Evolutionary conservation across 2,113 vertebrate species (phyloP).

Genomic region (Trematomus loennbergii): DNA sequence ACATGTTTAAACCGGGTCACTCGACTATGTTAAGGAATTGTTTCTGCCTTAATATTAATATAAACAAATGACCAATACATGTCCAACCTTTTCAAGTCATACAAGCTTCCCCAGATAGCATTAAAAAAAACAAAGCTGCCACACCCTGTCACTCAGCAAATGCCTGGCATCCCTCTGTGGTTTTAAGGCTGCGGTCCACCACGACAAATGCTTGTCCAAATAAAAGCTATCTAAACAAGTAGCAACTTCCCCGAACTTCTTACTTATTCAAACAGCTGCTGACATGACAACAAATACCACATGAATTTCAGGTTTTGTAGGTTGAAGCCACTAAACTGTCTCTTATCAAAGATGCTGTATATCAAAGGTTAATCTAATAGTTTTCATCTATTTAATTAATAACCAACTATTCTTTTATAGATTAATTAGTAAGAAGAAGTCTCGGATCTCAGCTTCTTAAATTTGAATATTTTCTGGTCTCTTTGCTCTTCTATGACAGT

Average conservation of each 20-base stretch:
- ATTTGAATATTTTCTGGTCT: no score
- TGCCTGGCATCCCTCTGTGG: neutral
- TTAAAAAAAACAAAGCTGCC: conserved; percentile 13
- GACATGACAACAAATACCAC: neutral
- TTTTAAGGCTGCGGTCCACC: neutral
- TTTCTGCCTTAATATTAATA: neutral
- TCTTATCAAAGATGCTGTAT: neutral
- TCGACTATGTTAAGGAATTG: no score
- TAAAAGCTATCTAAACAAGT: neutral
- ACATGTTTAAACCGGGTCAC: no score
- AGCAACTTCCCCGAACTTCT: neutral
- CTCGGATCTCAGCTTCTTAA: no score
- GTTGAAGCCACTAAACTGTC: neutral
- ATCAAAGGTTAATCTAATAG: no score
- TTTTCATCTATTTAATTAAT: no score
- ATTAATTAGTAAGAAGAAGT: no score
- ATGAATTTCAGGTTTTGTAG: neutral
- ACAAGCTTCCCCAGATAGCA: neutral
- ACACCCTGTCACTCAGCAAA: neutral
- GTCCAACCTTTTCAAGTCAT: neutral
- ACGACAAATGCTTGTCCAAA: conserved; percentile 10
- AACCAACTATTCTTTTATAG: no score
- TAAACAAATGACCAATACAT: neutral
- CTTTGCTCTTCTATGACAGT: no score
- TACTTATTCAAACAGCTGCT: neutral